These are phyloP conservation scores for Microcebus griseorufus DNA, from an alignment of 2,113 vertebrate species.

Conservation along the genomic window DNA sequence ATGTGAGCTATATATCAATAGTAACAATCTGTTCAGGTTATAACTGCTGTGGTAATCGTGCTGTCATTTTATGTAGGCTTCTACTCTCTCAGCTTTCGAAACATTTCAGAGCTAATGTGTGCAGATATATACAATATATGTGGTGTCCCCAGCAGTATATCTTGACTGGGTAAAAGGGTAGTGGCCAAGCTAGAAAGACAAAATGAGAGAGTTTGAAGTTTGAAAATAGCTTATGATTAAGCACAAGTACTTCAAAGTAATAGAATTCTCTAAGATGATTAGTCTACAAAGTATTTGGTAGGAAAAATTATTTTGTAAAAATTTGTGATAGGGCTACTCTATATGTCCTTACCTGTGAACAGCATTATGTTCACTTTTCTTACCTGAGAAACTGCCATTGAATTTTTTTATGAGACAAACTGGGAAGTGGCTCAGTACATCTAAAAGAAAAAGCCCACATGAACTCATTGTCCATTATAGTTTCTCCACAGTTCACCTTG, in stretches of 20 bases:
- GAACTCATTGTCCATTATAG: background rate
- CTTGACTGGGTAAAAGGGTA: background rate
- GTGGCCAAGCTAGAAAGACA: background rate
- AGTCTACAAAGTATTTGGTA: background rate
- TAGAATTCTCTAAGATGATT: background rate
- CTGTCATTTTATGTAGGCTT: background rate
- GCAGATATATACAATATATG: background rate
- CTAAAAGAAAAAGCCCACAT: background rate
- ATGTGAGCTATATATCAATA: background rate
- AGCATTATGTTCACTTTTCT: background rate
- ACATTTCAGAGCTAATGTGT: background rate
- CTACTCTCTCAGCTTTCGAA: background rate
- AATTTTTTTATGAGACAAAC: background rate
- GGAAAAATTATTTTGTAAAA: background rate
- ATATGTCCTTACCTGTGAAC: background rate
- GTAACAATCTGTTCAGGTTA: background rate
- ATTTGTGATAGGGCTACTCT: background rate
- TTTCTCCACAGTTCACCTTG: background rate
- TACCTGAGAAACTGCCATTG: background rate
- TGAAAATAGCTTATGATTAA: background rate
- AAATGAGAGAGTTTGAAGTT: background rate
- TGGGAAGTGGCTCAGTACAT: background rate
- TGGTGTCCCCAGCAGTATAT: background rate
- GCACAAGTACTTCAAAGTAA: background rate
- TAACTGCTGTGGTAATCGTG: background rate